phyloP scores from a whole-genome alignment of 1,140 invertebrate genomes.

The Propsilocerus akamusi region DNA sequence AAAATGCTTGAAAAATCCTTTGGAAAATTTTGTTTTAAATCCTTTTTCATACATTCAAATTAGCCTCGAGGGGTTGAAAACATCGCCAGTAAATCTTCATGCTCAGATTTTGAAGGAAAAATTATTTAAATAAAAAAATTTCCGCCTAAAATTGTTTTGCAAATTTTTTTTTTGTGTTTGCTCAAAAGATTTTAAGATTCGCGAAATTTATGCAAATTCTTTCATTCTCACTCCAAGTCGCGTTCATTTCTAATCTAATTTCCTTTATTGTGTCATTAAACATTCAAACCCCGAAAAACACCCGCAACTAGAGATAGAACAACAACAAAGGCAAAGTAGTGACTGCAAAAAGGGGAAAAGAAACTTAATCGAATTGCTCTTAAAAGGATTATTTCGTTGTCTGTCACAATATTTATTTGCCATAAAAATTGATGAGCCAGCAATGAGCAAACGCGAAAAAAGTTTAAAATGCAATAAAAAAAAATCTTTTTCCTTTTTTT shows the following conservation, averaged over 20 bases:
- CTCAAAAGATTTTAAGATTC: too few relatives aligned
- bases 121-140: too few relatives aligned
- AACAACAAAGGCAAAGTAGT: neutral
- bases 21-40: too few relatives aligned
- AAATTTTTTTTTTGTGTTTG: too few relatives aligned
- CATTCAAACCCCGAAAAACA: too few relatives aligned
- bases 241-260: neutral
- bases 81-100: too few relatives aligned
- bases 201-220: neutral
- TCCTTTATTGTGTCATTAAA: neutral
- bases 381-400: neutral
- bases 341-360: neutral
- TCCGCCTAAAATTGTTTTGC: too few relatives aligned
- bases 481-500: neutral
- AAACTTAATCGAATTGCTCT: neutral
- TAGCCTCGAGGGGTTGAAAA: too few relatives aligned
- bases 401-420: constrained; percentile 3
- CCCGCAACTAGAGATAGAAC: neutral
- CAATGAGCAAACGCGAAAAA: neutral
- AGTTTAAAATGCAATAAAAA: constrained; percentile 3
- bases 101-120: too few relatives aligned
- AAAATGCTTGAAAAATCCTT: too few relatives aligned
- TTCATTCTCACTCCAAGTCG: neutral
- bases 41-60: too few relatives aligned
- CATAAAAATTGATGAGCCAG: constrained; percentile 1